phyloP scores from a whole-genome alignment of 1,140 invertebrate species.

The silkworm (Bombyx mori) region DNA sequence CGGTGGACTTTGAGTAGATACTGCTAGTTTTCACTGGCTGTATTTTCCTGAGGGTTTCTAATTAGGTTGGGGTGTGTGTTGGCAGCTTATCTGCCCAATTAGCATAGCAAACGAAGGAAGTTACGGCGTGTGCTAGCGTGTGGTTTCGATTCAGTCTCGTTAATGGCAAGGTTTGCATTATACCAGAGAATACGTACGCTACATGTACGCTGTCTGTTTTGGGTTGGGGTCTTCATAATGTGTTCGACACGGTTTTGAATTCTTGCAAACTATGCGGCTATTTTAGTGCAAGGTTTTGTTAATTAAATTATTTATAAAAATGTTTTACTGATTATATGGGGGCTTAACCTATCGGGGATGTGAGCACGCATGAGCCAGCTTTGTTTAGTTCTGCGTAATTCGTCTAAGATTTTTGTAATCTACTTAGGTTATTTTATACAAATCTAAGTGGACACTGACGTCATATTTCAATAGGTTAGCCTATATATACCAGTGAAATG shows the following conservation, averaged over 20 bases:
- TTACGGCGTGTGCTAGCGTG: slow-evolving; percentile 16
- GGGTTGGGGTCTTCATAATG: slow-evolving; percentile 6
- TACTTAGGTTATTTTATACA: too few relatives aligned
- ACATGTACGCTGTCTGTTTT: slow-evolving; percentile 12
- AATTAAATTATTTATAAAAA: too few relatives aligned
- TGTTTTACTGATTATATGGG: too few relatives aligned
- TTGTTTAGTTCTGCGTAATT: too few relatives aligned
- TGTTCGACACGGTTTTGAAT: neutral
- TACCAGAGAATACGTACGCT: slow-evolving; percentile 12
- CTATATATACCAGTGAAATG: too few relatives aligned
- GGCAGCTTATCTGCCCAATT: slow-evolving; percentile 31
- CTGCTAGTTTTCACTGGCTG: neutral
- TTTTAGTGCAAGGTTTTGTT: neutral
- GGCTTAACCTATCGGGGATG: too few relatives aligned
- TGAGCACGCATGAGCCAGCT: too few relatives aligned
- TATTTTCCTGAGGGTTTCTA: slow-evolving; percentile 17
- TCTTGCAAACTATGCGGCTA: slow-evolving; percentile 5
- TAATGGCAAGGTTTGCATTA: slow-evolving; percentile 21
- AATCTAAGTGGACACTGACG: too few relatives aligned
- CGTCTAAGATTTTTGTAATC: too few relatives aligned
- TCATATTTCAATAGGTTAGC: too few relatives aligned
- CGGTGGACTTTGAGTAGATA: too few relatives aligned
- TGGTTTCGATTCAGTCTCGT: slow-evolving; percentile 25
- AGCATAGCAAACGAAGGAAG: slow-evolving; percentile 33
- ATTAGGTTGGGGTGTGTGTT: slow-evolving; percentile 22